These are phyloP conservation scores for Eupeodes corollae DNA, from an alignment of 1,140 invertebrate species.

Conservation along the genomic window DNA sequence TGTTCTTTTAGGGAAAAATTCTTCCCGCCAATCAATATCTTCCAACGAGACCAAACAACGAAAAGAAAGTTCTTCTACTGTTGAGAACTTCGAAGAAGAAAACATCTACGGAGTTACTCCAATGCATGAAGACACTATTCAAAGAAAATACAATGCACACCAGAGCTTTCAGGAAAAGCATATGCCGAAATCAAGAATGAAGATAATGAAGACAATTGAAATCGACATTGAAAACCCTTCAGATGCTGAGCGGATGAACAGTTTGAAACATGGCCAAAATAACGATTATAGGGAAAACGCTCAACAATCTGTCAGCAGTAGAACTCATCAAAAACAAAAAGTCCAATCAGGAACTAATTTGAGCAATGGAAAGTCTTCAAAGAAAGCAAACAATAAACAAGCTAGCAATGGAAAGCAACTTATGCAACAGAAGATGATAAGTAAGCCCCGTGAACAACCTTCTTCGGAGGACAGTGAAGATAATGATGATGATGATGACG, in stretches of 20 bases:
- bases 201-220: slow-evolving; percentile 36
- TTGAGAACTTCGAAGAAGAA: slow-evolving; percentile 26
- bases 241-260: slow-evolving; percentile 24
- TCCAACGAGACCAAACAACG: slow-evolving; percentile 28
- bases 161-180: slow-evolving; percentile 5
- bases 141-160: slow-evolving; percentile 11
- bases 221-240: slow-evolving; percentile 33
- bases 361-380: no score
- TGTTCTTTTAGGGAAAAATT: no score
- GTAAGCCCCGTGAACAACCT: background rate
- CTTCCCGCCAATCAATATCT: slow-evolving; percentile 19
- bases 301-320: no score
- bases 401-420: no score
- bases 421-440: background rate
- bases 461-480: background rate
- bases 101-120: slow-evolving; percentile 31
- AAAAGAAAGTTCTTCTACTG: slow-evolving; percentile 32
- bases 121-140: slow-evolving; percentile 3
- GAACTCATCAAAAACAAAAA: no score
- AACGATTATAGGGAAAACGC: background rate
- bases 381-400: no score
- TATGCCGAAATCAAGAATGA: slow-evolving; percentile 34
- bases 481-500: slow-evolving; percentile 28
- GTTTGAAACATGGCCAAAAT: slow-evolving; percentile 23
- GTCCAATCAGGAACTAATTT: no score